Evolutionary conservation across 2,113 vertebrate species (phyloP).

Genomic region (Ammodramus savannarum): DNA sequence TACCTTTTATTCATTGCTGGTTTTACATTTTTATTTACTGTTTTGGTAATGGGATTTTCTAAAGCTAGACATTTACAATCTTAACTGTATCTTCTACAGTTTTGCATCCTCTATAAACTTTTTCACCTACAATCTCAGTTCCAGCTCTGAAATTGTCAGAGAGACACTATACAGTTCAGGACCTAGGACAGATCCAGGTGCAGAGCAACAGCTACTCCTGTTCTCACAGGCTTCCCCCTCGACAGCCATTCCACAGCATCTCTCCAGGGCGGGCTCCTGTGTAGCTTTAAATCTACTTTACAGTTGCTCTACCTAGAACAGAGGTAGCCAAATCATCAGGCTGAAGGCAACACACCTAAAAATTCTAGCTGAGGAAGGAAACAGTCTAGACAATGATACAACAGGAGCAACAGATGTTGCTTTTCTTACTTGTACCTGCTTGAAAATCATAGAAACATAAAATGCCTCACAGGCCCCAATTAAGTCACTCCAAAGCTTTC

Average conservation of each 20-base stretch:
- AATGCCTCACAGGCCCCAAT: background rate
- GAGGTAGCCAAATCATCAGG: background rate
- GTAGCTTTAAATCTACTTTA: background rate
- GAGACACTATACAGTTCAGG: background rate
- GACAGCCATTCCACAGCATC: background rate
- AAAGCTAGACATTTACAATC: background rate
- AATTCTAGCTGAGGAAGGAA: background rate
- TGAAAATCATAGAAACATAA: background rate
- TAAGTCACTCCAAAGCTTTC: background rate
- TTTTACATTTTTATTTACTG: background rate
- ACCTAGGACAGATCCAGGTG: slow-evolving; percentile 42
- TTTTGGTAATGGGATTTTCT: background rate
- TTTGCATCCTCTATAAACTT: background rate
- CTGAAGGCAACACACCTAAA: background rate
- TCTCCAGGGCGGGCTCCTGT: background rate
- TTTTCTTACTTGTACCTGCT: background rate
- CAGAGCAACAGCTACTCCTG: background rate
- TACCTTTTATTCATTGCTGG: background rate
- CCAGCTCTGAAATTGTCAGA: background rate
- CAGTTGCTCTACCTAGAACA: background rate
- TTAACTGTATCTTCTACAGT: background rate
- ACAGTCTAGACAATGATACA: background rate
- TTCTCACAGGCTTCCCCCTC: fast-evolving
- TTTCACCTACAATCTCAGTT: background rate
- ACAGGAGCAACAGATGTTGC: background rate